Evolutionary conservation across 2,797 vertebrate genomes (phyloP), one percentile per base, ranked within the genome.

Genomic region (Phyllotis vaccarum): DNA sequence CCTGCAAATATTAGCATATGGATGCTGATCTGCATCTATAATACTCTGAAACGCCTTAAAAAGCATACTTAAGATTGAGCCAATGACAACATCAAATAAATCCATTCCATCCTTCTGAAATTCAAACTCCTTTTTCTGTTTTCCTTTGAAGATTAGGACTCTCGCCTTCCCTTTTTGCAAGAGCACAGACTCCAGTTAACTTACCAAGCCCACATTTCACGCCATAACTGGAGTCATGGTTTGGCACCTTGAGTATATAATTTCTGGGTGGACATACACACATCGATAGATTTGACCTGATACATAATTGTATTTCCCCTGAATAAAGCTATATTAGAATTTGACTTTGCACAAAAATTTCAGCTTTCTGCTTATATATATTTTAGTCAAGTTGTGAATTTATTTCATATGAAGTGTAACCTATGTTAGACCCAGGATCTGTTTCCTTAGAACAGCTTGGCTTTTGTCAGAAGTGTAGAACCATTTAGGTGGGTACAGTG

Each of bases 71-170:
- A 14, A 56, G 17, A 75, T 2, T 64, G 31, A 89, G 1, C 72
- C n/a, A 91, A 52, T 6, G 6, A n/a, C 49, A 31, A 49, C 13
- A 89, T 60, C 40, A 82, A 14, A 74, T 93, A 78, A 93, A 89
- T 78, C 11, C 22, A 66, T 54, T 70, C 1, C 13, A 43, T 64
- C 70, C 2, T 80, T 94, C 21, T 79, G 52, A 78, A 56, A 72
- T 70, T 95, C 91, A 93, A 94, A 79, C 90, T 75, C 14, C 0
- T 24, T 74, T 75, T 93, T 58, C 34, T 40, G 8, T 56, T 60
- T 83, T 40, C 52, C 16, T 85, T 34, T 58, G 66, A 79, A 37
- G 24, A 22, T 24, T 31, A 82, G 49, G 5, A 37, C 72, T 68
- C 52, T 79, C 43, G 66, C 11, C 31, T 82, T 87, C 56, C 10